phyloP scores from a whole-genome alignment of 92 coral and sea anemone species.

The Phenganax marumi region DNA sequence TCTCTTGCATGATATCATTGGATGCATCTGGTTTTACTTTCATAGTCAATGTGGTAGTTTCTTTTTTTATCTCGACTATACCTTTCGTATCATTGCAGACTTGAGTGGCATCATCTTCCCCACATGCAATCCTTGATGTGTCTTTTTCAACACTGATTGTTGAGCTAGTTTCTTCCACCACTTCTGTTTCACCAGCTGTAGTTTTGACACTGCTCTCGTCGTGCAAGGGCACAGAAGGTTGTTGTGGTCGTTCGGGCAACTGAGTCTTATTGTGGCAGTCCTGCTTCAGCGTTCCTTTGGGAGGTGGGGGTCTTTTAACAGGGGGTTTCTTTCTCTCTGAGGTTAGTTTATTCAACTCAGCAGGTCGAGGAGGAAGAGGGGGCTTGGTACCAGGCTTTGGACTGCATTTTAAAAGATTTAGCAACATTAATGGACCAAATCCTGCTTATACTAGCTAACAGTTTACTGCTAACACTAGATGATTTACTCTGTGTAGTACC shows the following conservation, averaged over 20 bases:
- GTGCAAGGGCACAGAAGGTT: constrained; percentile 16
- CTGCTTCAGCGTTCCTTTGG: background rate
- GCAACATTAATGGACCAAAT: background rate
- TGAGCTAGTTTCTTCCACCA: too few species aligned
- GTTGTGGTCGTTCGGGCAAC: constrained; percentile 1
- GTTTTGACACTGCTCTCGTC: background rate
- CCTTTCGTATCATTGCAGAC: too few species aligned
- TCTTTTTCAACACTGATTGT: too few species aligned
- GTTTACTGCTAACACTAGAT: too few species aligned
- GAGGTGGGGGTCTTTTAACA: background rate
- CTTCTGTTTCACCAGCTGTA: background rate
- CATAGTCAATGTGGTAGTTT: too few species aligned
- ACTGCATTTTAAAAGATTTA: background rate
- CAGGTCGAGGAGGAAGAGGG: constrained; percentile 37
- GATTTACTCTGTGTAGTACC: too few species aligned
- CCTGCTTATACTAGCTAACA: too few species aligned
- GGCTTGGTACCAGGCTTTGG: constrained; percentile 25
- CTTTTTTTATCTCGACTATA: too few species aligned
- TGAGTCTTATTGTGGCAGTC: background rate
- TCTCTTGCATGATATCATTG: background rate
- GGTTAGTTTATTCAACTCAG: background rate
- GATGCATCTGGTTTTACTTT: too few species aligned
- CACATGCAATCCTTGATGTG: too few species aligned
- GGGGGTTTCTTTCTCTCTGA: background rate
- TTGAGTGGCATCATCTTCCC: too few species aligned